Conservation (phyloP, 2,888 invertebrate species). For the Orthonevra nobilis region DNA sequence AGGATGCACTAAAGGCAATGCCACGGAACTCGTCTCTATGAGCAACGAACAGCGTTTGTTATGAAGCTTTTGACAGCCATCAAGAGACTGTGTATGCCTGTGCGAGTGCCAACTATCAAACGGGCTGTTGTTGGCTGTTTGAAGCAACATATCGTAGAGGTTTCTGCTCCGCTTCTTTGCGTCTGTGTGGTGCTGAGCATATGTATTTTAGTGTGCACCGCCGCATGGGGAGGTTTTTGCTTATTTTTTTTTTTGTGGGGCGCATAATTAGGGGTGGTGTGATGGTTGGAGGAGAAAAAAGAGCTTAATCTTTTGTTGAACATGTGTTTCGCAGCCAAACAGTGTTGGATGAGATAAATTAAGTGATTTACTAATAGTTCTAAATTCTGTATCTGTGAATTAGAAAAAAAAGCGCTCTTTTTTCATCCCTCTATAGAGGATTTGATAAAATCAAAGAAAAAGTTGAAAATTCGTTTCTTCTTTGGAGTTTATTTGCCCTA, state of each 20-base stretch:
- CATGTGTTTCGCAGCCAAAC: not conserved
- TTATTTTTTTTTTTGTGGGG: not conserved
- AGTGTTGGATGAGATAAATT: constrained; percentile 2
- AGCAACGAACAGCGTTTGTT: constrained; percentile 38
- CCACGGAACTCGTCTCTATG: constrained; percentile 38
- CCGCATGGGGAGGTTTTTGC: constrained; percentile 20
- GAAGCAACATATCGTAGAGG: constrained; percentile 38
- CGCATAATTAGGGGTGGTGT: constrained; percentile 9
- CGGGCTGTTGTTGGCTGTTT: constrained; percentile 12
- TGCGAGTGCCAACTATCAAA: constrained; percentile 27
- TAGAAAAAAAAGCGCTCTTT: too few species aligned
- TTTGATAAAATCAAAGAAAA: too few species aligned
- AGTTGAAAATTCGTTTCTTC: too few species aligned
- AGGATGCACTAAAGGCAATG: not conserved
- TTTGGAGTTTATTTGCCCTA: too few species aligned
- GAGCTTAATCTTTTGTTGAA: not conserved
- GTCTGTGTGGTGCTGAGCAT: constrained; percentile 39
- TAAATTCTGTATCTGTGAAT: too few species aligned
- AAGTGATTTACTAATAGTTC: too few species aligned
- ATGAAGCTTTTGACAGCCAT: constrained; percentile 60
- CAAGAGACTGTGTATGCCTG: constrained; percentile 55
- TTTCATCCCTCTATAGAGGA: too few species aligned
- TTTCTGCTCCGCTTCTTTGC: too few species aligned
- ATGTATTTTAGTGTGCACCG: constrained; percentile 13
- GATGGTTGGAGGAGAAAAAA: not conserved